Evolutionary conservation across 92 coral and sea anemone species (phyloP).

Genomic region (Pocillopora meandrina): DNA sequence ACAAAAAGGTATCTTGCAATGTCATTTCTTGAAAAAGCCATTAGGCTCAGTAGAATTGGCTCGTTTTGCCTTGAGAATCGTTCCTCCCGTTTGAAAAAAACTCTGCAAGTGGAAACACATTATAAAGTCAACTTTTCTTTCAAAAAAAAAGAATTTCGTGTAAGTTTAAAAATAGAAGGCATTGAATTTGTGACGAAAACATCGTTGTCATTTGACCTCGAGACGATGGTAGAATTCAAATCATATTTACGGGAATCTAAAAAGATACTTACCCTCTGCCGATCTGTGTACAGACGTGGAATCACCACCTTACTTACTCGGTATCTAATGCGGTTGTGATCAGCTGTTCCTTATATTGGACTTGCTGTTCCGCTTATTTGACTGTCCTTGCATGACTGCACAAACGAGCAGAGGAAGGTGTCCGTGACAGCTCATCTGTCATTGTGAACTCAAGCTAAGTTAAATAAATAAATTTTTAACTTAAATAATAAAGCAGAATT

Average conservation of each 20-base stretch:
- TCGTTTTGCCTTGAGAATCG: not conserved
- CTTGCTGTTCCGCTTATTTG: not conserved
- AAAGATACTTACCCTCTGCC: conserved; percentile 3
- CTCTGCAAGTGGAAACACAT: not conserved
- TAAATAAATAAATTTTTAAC: no score
- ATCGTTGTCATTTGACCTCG: not conserved
- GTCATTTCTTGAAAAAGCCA: conserved; percentile 36
- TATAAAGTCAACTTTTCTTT: not conserved
- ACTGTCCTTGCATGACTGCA: not conserved
- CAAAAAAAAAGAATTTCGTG: not conserved
- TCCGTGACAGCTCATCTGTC: no score
- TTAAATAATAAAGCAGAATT: no score
- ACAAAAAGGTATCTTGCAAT: conserved; percentile 32
- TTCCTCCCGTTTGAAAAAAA: not conserved
- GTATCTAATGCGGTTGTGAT: not conserved
- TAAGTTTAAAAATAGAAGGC: not conserved
- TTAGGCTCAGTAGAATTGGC: not conserved
- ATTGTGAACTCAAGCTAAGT: no score
- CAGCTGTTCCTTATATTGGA: not conserved
- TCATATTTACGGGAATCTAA: not conserved
- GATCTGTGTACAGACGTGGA: not conserved
- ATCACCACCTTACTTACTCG: not conserved
- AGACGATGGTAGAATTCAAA: not conserved
- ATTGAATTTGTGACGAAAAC: not conserved
- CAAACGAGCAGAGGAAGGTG: not conserved